These are phyloP conservation scores for Drosophila parthenogenetica DNA, from an alignment of 2,888 invertebrate genomes.

Conservation along the genomic window DNA sequence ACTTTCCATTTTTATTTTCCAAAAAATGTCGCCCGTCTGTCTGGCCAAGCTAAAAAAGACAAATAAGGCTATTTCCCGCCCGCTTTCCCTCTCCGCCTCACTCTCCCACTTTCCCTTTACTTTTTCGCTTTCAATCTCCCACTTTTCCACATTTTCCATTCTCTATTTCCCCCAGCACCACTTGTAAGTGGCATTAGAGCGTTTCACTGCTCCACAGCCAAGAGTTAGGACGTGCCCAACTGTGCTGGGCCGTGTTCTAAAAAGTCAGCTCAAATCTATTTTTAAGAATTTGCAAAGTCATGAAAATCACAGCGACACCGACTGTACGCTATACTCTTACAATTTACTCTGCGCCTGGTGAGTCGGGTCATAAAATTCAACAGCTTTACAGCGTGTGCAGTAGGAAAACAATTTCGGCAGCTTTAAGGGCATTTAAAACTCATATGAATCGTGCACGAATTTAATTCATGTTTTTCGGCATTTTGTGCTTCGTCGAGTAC, in stretches of 20 bases:
- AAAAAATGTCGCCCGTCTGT: slow-evolving; percentile 69
- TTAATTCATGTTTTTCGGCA: slow-evolving; percentile 45
- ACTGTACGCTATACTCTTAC: slow-evolving; percentile 25
- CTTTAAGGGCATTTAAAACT: slow-evolving; percentile 22
- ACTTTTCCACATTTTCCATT: background rate
- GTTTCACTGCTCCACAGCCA: slow-evolving; percentile 54
- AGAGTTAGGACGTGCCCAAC: slow-evolving; percentile 60
- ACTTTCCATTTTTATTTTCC: slow-evolving; percentile 70
- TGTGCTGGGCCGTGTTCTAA: slow-evolving; percentile 41
- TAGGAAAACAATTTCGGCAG: slow-evolving; percentile 16
- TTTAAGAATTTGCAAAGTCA: slow-evolving; percentile 63
- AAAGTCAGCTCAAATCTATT: slow-evolving; percentile 64
- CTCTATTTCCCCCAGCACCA: slow-evolving; percentile 19
- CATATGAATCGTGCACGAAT: slow-evolving; percentile 20
- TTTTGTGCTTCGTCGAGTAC: slow-evolving; percentile 73
- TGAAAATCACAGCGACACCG: slow-evolving; percentile 40
- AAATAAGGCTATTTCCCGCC: slow-evolving; percentile 12
- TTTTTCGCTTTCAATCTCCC: background rate
- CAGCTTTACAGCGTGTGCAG: slow-evolving; percentile 1
- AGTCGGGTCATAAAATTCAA: background rate
- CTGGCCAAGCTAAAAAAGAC: slow-evolving; percentile 46
- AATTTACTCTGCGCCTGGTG: background rate
- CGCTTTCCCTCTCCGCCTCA: background rate
- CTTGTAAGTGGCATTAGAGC: slow-evolving; percentile 64
- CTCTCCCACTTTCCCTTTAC: background rate